phyloP scores from a whole-genome alignment of 2,888 invertebrate species.

The Dexiosoma caninum region DNA sequence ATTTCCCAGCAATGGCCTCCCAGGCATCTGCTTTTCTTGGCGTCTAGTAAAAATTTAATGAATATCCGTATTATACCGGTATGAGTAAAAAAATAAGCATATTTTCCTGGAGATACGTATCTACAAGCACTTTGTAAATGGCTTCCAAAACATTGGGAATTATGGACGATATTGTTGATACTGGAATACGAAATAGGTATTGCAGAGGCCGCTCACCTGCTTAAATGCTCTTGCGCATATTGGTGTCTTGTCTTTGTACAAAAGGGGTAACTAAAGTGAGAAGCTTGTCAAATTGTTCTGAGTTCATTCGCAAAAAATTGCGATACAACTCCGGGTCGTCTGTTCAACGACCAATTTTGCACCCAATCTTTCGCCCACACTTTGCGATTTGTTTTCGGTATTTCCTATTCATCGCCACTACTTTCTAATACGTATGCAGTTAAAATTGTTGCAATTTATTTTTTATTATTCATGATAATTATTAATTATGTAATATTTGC shows the following conservation, averaged over 20 bases:
- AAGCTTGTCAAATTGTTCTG: not conserved
- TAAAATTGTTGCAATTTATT: too few relatives aligned
- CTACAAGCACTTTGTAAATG: not conserved
- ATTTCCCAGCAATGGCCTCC: not conserved
- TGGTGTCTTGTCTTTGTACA: not conserved
- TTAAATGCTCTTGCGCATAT: constrained; percentile 21
- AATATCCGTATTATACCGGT: not conserved
- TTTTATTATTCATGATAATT: too few relatives aligned
- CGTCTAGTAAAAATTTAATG: not conserved
- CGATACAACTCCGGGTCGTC: not conserved
- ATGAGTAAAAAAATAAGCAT: not conserved
- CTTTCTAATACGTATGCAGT: too few relatives aligned
- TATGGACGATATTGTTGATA: not conserved
- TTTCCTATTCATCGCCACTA: too few relatives aligned
- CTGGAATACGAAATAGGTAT: not conserved
- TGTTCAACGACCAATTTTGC: not conserved
- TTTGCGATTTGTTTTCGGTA: too few relatives aligned
- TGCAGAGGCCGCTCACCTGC: constrained; percentile 11
- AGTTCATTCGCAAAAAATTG: constrained; percentile 2
- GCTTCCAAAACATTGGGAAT: not conserved
- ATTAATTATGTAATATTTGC: too few relatives aligned
- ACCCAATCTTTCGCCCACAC: too few relatives aligned
- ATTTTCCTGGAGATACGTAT: not conserved
- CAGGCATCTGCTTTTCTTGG: not conserved
- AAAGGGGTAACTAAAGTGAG: not conserved